A percentile compares a stretch with the other conserved stretches of the same genome.
Conservation (phyloP, 2,797 vertebrate genomes). For the Gambusia yucatana region DNA sequence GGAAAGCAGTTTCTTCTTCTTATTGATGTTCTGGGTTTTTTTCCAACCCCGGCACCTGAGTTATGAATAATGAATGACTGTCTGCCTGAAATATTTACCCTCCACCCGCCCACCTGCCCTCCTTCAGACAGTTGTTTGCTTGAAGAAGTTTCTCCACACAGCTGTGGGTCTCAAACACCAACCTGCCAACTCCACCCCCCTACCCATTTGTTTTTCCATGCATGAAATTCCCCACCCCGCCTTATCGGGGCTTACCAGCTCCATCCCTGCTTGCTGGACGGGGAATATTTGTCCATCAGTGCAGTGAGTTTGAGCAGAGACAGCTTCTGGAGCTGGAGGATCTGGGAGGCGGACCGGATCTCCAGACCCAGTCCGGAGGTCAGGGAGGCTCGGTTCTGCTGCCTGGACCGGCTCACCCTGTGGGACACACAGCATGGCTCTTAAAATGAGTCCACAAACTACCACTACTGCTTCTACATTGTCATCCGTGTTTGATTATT, state of each 20-base stretch:
- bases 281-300: slow-evolving; percentile 90
- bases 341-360: slow-evolving; percentile 77
- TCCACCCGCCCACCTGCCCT: slow-evolving; percentile 33
- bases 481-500: too few relatives aligned
- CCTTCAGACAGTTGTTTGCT: slow-evolving; percentile 40
- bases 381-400: slow-evolving; percentile 68
- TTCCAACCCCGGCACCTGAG: slow-evolving; percentile 36
- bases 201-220: slow-evolving; percentile 2
- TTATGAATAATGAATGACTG: slow-evolving; percentile 62
- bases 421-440: slow-evolving; percentile 26
- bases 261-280: slow-evolving; percentile 90
- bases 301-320: slow-evolving; percentile 87
- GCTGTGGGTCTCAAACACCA: slow-evolving; percentile 12
- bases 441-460: too few relatives aligned
- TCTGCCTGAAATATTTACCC: slow-evolving; percentile 58
- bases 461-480: too few relatives aligned
- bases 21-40: slow-evolving; percentile 26
- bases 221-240: slow-evolving; percentile 5
- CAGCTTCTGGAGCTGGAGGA: slow-evolving; percentile 85
- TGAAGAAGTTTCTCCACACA: slow-evolving; percentile 34
- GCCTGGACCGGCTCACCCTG: slow-evolving; percentile 72
- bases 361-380: slow-evolving; percentile 67
- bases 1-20: slow-evolving; percentile 28
- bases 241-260: slow-evolving; percentile 83
- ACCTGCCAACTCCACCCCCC: background rate